Evolutionary conservation across 2,888 invertebrate species (phyloP), one percentile per base, ranked within the genome.

Genomic region (Epicampocera succincta): DNA sequence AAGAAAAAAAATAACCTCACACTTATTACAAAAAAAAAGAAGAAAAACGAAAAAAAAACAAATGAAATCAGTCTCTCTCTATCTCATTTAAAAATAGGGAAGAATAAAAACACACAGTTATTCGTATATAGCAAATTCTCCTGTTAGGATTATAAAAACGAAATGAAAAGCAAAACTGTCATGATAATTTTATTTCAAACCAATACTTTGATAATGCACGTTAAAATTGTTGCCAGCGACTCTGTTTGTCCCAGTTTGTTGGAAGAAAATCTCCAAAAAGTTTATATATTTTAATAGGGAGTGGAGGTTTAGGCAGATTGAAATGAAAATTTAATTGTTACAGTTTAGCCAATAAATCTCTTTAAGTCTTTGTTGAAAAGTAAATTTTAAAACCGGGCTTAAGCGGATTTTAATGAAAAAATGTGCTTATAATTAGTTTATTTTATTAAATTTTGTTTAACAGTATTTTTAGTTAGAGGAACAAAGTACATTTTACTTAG

Each of bases 151-250:
- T 76, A 50, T 60, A n/a, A 3, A 56, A 52, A 52, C 58, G 46
- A 54, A 56, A 56, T 46, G 13, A 42, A 68, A 82, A 77, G 61
- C 75, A 79, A 79, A 80, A 72, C 44, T 80, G 79, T 79, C 79
- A 80, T 76, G 72, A 63, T 75, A 81, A 79, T 84, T 84, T 79
- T 82, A 84, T 82, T 82, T 82, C 76, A 71, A 79, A 80, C 81
- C 84, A 84, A 82, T 84, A 76, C 83, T 71, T 75, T 78, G 77
- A 73, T 79, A 79, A 79, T 79, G 66, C 60, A 46, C 11, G 66
- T 50, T 44, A 1, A 15, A 44, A 21, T 33, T 38, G 63, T 54
- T 73, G 73, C 73, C 73, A 63, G 15, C 15, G 8, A 15, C 12
- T 15, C 6, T 17, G 0, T 17, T 12, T 13, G 25, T 9, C 56